These are phyloP conservation scores for Callinectes sapidus DNA, from an alignment of 2,888 invertebrate genomes.

Conservation along the genomic window DNA sequence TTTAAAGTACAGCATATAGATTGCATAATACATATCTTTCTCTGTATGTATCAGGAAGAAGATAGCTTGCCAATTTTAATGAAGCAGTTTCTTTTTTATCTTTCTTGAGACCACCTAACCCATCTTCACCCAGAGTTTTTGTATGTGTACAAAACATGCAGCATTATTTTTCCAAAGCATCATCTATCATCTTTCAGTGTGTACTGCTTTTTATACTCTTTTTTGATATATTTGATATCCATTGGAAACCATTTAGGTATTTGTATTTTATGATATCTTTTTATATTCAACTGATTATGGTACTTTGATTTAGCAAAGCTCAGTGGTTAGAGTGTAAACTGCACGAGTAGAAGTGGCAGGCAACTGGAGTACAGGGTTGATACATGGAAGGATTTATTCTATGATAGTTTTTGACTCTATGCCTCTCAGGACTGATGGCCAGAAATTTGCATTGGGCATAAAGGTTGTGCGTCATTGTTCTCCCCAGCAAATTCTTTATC, in stretches of 20 bases:
- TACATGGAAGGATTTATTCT: neutral
- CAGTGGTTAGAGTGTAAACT: neutral
- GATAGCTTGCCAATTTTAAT: neutral
- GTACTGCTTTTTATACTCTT: neutral
- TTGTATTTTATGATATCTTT: neutral
- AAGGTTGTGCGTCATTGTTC: neutral
- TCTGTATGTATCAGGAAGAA: neutral
- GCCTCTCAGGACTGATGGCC: neutral
- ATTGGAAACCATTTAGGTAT: neutral
- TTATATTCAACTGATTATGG: neutral
- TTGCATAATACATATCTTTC: neutral
- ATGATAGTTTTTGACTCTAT: neutral
- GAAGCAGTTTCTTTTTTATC: neutral
- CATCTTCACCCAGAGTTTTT: neutral
- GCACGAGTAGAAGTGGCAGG: neutral
- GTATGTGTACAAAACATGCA: neutral
- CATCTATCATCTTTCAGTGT: neutral
- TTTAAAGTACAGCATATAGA: neutral
- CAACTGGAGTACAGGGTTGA: neutral
- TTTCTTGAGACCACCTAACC: neutral
- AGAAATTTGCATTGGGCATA: neutral
- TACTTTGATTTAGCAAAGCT: neutral
- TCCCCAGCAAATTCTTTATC: neutral
- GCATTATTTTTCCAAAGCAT: neutral
- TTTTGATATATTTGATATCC: neutral